phyloP scores from a whole-genome alignment of 2,888 invertebrate genomes.

The Rhorus exstirpatorius region DNA sequence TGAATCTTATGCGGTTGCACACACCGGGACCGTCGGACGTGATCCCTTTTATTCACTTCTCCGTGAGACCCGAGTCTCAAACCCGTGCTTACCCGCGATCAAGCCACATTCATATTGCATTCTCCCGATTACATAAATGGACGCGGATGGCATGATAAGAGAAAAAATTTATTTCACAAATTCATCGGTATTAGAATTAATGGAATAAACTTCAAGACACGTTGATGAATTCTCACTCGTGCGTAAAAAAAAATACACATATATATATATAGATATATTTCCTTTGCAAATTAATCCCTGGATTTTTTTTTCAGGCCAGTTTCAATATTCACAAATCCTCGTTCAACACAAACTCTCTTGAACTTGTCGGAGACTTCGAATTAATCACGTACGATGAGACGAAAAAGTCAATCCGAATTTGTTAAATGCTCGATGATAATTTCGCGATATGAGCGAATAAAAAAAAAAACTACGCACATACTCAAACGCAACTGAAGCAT shows the following conservation, averaged over 20 bases:
- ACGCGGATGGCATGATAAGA: neutral
- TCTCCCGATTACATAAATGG: neutral
- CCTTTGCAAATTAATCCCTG: no score
- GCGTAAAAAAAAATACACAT: no score
- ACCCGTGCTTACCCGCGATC: slow-evolving; percentile 33
- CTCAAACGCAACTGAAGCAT: neutral
- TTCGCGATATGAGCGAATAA: neutral
- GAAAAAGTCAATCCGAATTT: no score
- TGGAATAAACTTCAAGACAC: neutral
- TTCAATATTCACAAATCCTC: neutral
- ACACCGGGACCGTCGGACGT: slow-evolving; percentile 64
- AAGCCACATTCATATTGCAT: slow-evolving; percentile 11
- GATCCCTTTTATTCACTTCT: slow-evolving; percentile 55
- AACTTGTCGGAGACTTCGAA: no score
- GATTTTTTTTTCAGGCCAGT: neutral
- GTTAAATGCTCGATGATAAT: neutral
- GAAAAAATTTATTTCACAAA: slow-evolving; percentile 12
- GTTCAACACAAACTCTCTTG: neutral
- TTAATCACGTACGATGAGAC: no score
- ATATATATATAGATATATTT: no score
- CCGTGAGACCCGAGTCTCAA: slow-evolving; percentile 10
- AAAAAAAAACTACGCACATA: neutral
- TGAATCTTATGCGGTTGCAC: slow-evolving; percentile 12
- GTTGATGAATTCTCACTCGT: neutral
- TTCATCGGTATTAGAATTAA: neutral